Percentiles rank a stretch among this genome's conserved stretches.
Conservation (phyloP, 2,888 invertebrate species). For the Drosophila kanekoi region DNA sequence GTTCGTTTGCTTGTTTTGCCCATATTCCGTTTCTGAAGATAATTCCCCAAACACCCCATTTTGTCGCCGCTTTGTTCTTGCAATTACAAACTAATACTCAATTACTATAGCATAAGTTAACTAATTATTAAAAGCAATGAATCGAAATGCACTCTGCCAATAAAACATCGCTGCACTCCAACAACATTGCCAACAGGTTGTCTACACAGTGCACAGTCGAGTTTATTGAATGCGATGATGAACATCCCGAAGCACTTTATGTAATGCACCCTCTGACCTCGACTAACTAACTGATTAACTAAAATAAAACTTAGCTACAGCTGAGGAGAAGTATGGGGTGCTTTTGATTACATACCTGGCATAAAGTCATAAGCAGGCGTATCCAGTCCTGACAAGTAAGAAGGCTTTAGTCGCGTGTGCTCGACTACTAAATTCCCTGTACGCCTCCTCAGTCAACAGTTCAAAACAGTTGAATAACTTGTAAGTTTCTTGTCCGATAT, state of each 20-base stretch:
- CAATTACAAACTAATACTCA: slow-evolving; percentile 29
- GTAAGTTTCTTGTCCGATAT: no score
- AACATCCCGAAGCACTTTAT: slow-evolving; percentile 8
- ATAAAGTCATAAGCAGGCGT: no score
- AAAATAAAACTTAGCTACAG: not conserved
- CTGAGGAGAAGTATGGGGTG: not conserved
- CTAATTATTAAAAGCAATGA: slow-evolving; percentile 15
- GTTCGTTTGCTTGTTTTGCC: slow-evolving; percentile 43
- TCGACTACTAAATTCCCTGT: no score
- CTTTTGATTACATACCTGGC: no score
- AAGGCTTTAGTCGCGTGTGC: no score
- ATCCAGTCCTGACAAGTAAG: no score
- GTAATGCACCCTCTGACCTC: not conserved
- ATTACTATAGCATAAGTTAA: slow-evolving; percentile 22
- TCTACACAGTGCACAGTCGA: not conserved
- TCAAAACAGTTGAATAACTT: no score
- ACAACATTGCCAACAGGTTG: not conserved
- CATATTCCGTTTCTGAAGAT: slow-evolving; percentile 19
- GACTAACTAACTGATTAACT: slow-evolving; percentile 6
- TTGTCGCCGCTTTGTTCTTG: slow-evolving; percentile 37
- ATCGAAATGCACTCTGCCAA: not conserved
- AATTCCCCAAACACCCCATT: slow-evolving; percentile 12
- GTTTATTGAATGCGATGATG: not conserved
- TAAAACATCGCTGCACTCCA: not conserved
- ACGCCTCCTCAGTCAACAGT: no score